Evolutionary conservation across 2,113 vertebrate species (phyloP).

Genomic region (Scolopax mira): DNA sequence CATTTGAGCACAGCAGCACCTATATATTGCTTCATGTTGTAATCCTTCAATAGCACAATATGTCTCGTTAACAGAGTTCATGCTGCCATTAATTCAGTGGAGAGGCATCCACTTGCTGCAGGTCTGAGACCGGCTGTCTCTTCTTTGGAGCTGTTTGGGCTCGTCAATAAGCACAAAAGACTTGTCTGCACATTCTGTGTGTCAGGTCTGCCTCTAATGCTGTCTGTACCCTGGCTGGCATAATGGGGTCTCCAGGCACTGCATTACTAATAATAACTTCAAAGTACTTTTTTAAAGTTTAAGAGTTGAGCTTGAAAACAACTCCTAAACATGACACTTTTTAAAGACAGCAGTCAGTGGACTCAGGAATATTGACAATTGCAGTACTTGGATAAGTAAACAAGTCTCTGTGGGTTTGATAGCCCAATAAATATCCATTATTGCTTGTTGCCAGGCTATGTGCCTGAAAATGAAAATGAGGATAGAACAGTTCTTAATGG

Average conservation of each 20-base stretch:
- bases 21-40: rapidly evolving
- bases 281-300: constrained; percentile 30
- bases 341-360: constrained; percentile 13
- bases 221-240: neutral
- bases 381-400: neutral
- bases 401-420: constrained; percentile 45
- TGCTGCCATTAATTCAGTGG: neutral
- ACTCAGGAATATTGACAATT: constrained; percentile 29
- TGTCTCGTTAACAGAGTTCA: neutral
- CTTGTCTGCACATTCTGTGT: neutral
- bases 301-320: constrained; percentile 30
- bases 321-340: neutral
- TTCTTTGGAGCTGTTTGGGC: neutral
- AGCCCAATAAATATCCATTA: constrained; percentile 58
- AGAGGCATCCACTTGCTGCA: neutral
- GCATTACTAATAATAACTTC: constrained; percentile 23
- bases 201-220: neutral
- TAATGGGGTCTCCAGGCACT: neutral
- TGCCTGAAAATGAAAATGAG: constrained; percentile 52
- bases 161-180: neutral
- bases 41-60: neutral
- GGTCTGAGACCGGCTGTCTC: neutral
- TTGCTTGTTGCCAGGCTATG: constrained; percentile 25
- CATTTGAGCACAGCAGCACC: neutral
- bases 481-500: constrained; percentile 35